Percentiles rank a stretch among this genome's conserved stretches.
phyloP scores from a whole-genome alignment of 2,888 invertebrate species.

The Oxyscelio sp. region DNA sequence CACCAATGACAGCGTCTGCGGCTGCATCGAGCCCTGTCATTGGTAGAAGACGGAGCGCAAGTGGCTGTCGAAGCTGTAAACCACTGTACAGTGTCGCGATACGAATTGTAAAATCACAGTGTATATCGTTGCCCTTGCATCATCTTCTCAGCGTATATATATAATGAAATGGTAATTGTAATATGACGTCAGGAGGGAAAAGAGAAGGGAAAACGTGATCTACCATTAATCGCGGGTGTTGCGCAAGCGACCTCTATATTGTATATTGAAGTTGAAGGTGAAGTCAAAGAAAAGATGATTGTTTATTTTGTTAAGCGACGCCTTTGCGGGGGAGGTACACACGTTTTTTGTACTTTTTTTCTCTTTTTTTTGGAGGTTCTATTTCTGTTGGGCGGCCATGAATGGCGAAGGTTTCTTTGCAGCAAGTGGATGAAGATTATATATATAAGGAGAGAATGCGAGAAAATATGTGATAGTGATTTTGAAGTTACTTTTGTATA shows the following conservation, averaged over 20 bases:
- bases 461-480: slow-evolving; percentile 40
- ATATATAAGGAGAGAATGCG: slow-evolving; percentile 35
- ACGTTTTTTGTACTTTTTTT: slow-evolving; percentile 39
- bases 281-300: slow-evolving; percentile 37
- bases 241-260: slow-evolving; percentile 62
- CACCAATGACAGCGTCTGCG: too few species aligned
- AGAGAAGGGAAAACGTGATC: slow-evolving; percentile 47
- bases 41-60: too few species aligned
- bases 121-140: not conserved
- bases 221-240: slow-evolving; percentile 58
- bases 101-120: too few species aligned
- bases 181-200: slow-evolving; percentile 1
- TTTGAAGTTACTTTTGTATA: slow-evolving; percentile 72
- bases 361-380: slow-evolving; percentile 37
- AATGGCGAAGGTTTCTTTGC: slow-evolving; percentile 45
- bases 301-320: slow-evolving; percentile 63
- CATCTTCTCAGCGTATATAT: not conserved
- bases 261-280: slow-evolving; percentile 63
- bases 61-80: too few species aligned
- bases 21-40: too few species aligned
- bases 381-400: slow-evolving; percentile 41
- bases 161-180: slow-evolving; percentile 4
- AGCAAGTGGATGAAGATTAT: slow-evolving; percentile 18
- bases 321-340: slow-evolving; percentile 1
- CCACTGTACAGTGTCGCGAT: too few species aligned